Evolutionary conservation across 2,113 vertebrate species (phyloP).

Genomic region (Lycaon pictus): DNA sequence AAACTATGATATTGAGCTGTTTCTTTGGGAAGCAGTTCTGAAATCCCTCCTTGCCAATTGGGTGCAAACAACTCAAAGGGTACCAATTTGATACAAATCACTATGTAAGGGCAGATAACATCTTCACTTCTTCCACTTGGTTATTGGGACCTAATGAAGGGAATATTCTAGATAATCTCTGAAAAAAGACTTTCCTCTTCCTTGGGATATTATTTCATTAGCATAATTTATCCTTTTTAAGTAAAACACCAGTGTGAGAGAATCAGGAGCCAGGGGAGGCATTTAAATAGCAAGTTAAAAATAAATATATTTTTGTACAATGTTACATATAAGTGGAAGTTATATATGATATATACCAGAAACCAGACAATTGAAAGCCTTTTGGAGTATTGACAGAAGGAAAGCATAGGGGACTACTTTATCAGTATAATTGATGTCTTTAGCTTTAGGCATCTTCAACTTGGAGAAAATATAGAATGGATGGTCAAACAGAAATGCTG

Average conservation of each 20-base stretch:
- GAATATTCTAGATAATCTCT: background rate
- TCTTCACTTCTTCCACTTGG: background rate
- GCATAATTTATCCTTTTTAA: background rate
- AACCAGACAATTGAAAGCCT: background rate
- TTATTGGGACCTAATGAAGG: background rate
- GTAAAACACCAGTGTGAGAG: background rate
- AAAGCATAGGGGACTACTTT: background rate
- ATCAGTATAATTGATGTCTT: background rate
- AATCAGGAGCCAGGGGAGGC: background rate
- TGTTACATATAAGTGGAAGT: background rate
- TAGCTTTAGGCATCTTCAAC: background rate
- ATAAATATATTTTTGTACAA: background rate
- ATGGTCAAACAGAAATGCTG: background rate
- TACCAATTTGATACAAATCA: background rate
- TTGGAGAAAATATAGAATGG: background rate
- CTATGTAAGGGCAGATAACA: background rate
- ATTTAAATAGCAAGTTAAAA: background rate
- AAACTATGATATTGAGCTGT: background rate
- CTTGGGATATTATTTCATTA: background rate
- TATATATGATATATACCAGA: background rate
- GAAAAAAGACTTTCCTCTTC: background rate
- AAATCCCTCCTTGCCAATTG: background rate
- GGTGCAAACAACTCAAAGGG: background rate
- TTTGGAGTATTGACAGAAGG: background rate
- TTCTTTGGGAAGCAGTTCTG: background rate